Base-by-base conservation (phyloP, 2,797 vertebrate genomes). In the Gobionotothen gibberifrons region DNA sequence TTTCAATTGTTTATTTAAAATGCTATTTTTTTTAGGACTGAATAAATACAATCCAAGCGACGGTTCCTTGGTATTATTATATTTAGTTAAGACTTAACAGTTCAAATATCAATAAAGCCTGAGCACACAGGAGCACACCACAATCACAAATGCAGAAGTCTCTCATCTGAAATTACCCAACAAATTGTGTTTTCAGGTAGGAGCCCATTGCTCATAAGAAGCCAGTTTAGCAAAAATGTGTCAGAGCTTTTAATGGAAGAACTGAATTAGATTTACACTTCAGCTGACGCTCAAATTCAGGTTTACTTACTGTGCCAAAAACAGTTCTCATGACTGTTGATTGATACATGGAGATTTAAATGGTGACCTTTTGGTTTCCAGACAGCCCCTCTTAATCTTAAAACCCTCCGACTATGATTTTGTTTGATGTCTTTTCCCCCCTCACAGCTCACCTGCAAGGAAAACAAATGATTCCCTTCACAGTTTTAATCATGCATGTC, bases 401-500 rank as follows among this genome's bases (percentile, higher is more conserved):
- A 2, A 67, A 36, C 66, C 17, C 29, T 3, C 51, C 11, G 7
- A 22, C n/a, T 57, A 29, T 19, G 53, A 13, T 54, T 64, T 36
- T 65, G 44, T 60, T 67, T 64, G 52, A 78, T 51, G 61, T 57
- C 52, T 44, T 19, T 39, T 21, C 2, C 21, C 49, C 49, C 9
- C 46, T 22, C 61, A 2, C 39, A 6, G 51, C 74, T 60, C 60
- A 84, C 72, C 77, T 72, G 71, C 44, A 75, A 67, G 69, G 65
- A 74, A 88, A 90, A 89, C 78, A 84, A 88, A 87, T 76, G 55
- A 65, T 81, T 73, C 72, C 60, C 52, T 46, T 58, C 72, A 78
- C n/a, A 43, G 53, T 71, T 79, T 89, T 84, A 87, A 90, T 90
- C 85, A 79, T n/a, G 51, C 61, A 47, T 55, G 85, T 81, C 88